These are phyloP conservation scores for Eretmochelys imbricata DNA, from an alignment of 2,113 vertebrate species.

Conservation along the genomic window DNA sequence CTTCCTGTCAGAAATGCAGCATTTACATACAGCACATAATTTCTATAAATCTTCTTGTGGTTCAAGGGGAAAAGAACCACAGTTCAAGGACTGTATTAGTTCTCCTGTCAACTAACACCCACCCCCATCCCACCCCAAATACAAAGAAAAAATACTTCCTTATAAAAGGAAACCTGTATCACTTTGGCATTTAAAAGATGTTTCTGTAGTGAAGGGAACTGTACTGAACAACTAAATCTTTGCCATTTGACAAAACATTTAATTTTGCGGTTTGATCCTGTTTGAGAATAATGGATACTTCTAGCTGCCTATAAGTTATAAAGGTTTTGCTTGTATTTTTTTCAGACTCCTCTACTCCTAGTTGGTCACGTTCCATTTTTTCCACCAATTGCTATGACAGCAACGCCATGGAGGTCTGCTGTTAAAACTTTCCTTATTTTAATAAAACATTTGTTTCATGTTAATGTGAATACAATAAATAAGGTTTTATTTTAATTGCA, in stretches of 20 bases:
- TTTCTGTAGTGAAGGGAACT: neutral
- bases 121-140: neutral
- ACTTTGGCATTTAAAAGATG: neutral
- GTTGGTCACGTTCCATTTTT: neutral
- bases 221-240: neutral
- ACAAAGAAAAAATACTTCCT: neutral
- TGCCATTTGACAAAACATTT: neutral
- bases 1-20: neutral
- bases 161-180: neutral
- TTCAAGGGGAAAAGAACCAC: neutral
- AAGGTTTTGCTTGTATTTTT: neutral
- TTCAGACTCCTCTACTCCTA: neutral
- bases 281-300: neutral
- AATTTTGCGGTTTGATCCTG: neutral
- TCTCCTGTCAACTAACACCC: neutral
- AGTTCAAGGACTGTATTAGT: neutral
- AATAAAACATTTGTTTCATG: accelerated
- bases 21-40: neutral
- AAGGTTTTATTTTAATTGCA: neutral
- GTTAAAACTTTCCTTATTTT: neutral
- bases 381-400: neutral
- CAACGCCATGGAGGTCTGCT: neutral
- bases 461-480: neutral
- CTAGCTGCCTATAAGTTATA: neutral
- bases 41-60: neutral